These are phyloP conservation scores for Cyclophora albipunctata DNA, from an alignment of 2,888 invertebrate genomes.

Conservation along the genomic window DNA sequence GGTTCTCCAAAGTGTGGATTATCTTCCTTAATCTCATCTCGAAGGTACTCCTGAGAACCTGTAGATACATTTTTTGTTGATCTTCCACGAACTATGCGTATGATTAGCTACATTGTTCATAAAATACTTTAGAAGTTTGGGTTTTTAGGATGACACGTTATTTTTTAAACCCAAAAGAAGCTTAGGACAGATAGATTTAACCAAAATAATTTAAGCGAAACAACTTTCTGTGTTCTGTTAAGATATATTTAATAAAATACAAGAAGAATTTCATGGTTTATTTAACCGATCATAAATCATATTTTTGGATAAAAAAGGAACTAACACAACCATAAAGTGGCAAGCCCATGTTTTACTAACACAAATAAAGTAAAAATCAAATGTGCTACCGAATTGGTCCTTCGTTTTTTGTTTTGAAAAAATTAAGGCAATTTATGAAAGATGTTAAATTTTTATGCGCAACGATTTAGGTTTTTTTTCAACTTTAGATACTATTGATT, in stretches of 20 bases:
- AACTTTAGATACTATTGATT: too few relatives aligned
- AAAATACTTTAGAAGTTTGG: constrained; percentile 4
- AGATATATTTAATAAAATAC: too few relatives aligned
- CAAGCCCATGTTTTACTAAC: constrained; percentile 36
- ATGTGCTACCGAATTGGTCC: constrained; percentile 54
- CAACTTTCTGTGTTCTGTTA: too few relatives aligned
- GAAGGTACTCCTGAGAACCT: constrained; percentile 29
- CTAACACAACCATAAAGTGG: constrained; percentile 51
- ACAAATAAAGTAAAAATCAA: constrained; percentile 53
- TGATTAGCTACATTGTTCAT: constrained; percentile 14
- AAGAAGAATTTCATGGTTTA: constrained; percentile 5
- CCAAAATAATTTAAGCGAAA: too few relatives aligned
- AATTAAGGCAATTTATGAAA: constrained; percentile 34
- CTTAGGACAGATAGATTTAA: too few relatives aligned
- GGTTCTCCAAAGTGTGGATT: constrained; percentile 37
- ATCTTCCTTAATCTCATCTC: constrained; percentile 23
- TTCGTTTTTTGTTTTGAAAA: constrained; percentile 45
- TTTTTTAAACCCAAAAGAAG: not conserved
- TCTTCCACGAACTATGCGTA: constrained; percentile 9
- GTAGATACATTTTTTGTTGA: constrained; percentile 25
- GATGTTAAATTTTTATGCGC: constrained; percentile 7
- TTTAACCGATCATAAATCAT: constrained; percentile 48
- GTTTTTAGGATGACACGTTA: not conserved
- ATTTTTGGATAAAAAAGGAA: constrained; percentile 36
- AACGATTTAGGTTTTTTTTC: not conserved